Evolutionary conservation across 2,113 vertebrate genomes (phyloP).

Genomic region (Misgurnus anguillicaudatus): DNA sequence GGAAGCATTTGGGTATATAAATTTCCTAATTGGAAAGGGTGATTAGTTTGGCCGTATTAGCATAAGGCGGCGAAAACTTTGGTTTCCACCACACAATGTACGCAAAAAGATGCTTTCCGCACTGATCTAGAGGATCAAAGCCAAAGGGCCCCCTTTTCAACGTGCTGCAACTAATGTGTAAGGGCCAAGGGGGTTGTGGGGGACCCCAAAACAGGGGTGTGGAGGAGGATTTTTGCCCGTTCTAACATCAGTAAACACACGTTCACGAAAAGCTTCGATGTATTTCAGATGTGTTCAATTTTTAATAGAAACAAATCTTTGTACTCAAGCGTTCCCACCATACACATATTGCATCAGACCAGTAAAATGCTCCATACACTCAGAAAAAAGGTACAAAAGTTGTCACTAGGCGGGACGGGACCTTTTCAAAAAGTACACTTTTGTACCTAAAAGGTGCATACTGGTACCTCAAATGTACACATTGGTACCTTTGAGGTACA

Average conservation of each 20-base stretch:
- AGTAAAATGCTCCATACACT: conserved; percentile 52
- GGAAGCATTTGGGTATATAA: conserved; percentile 62
- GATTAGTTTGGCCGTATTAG: conserved; percentile 71
- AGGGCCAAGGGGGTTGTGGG: conserved; percentile 69
- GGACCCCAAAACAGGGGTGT: conserved; percentile 67
- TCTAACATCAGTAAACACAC: conserved; percentile 69
- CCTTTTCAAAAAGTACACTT: too few relatives aligned
- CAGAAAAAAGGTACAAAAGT: too few relatives aligned
- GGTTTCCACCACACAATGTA: conserved; percentile 72
- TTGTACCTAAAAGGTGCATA: too few relatives aligned
- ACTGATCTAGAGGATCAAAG: conserved; percentile 92
- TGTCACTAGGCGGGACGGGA: too few relatives aligned
- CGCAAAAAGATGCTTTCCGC: conserved; percentile 77
- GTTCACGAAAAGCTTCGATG: conserved; percentile 66
- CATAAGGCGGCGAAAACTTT: conserved; percentile 69
- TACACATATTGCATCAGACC: conserved; percentile 61
- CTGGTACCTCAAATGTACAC: too few relatives aligned
- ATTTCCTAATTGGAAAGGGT: conserved; percentile 70
- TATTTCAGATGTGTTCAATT: conserved; percentile 61
- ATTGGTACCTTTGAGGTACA: too few relatives aligned
- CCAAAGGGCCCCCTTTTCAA: conserved; percentile 94
- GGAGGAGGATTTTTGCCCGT: conserved; percentile 62
- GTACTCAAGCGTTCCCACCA: conserved; percentile 53
- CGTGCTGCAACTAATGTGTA: conserved; percentile 87
- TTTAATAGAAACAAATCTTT: conserved; percentile 64